phyloP scores from a whole-genome alignment of 2,797 vertebrate species.

The Triplophysa bombifrons region DNA sequence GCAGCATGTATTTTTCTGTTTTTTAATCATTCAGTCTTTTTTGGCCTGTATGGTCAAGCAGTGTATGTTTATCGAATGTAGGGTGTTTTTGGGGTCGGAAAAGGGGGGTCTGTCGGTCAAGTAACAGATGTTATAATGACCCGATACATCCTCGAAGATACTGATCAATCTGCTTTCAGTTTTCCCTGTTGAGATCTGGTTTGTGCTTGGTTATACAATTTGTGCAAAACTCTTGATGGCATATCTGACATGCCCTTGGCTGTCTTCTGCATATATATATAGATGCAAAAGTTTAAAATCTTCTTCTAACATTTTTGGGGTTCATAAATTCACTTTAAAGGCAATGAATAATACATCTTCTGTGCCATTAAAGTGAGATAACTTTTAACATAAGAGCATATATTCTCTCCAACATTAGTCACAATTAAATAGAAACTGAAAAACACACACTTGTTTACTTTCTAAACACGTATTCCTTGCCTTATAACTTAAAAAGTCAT shows the following conservation, averaged over 20 bases:
- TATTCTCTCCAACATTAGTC: no score
- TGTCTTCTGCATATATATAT: no score
- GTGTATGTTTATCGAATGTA: neutral
- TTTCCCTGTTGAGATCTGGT: neutral
- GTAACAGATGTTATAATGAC: conserved; percentile 11
- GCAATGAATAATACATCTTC: no score
- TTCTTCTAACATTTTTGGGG: no score
- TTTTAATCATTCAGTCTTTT: neutral
- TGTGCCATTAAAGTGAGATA: no score
- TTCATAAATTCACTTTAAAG: no score
- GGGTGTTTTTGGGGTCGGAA: neutral
- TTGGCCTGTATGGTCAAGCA: neutral
- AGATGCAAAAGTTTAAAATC: no score
- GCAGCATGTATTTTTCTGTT: neutral
- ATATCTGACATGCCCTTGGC: neutral
- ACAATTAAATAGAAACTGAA: neutral
- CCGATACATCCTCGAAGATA: conserved; percentile 7
- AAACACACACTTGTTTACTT: neutral
- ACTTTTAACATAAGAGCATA: no score
- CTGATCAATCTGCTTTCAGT: neutral
- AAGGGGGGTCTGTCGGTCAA: neutral
- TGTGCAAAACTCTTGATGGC: conserved; percentile 6
- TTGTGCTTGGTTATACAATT: conserved; percentile 12
- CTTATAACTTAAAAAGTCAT: neutral
- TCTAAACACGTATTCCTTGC: neutral